Evolutionary conservation across 2,113 vertebrate species (phyloP).

Genomic region (Bos javanicus): DNA sequence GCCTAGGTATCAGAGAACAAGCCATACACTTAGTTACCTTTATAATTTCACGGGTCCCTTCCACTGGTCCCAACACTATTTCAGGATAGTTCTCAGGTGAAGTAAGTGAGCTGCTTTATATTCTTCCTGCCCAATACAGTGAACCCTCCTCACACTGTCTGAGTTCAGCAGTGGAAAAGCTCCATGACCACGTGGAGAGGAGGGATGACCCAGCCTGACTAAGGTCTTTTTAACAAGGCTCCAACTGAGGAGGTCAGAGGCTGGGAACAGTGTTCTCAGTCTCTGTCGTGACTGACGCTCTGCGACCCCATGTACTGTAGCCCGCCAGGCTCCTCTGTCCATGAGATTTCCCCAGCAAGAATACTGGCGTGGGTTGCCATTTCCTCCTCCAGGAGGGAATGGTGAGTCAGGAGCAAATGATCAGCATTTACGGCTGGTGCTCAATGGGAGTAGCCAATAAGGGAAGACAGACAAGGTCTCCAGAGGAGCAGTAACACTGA

Average conservation of each 20-base stretch:
- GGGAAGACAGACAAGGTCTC: not conserved
- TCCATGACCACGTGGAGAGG: accelerated
- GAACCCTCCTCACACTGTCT: not conserved
- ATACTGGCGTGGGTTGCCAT: not conserved
- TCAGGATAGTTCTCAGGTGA: not conserved
- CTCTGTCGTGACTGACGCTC: not conserved
- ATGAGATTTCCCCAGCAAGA: not conserved
- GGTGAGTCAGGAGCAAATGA: not conserved
- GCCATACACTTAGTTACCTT: not conserved
- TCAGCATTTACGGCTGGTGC: not conserved
- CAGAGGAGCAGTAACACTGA: not conserved
- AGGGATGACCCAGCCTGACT: not conserved
- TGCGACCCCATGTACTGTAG: not conserved
- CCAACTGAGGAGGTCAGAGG: not conserved
- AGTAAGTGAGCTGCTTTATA: not conserved
- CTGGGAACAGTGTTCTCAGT: not conserved
- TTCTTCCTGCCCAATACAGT: not conserved
- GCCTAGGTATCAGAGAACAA: not conserved
- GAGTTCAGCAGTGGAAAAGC: not conserved
- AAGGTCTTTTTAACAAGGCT: not conserved
- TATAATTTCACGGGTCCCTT: not conserved
- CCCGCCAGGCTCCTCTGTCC: not conserved
- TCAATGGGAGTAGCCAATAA: not conserved
- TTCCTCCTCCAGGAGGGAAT: not conserved
- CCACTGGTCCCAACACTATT: not conserved